phyloP scores from a whole-genome alignment of 2,888 invertebrate species.

The Brenthis ino region DNA sequence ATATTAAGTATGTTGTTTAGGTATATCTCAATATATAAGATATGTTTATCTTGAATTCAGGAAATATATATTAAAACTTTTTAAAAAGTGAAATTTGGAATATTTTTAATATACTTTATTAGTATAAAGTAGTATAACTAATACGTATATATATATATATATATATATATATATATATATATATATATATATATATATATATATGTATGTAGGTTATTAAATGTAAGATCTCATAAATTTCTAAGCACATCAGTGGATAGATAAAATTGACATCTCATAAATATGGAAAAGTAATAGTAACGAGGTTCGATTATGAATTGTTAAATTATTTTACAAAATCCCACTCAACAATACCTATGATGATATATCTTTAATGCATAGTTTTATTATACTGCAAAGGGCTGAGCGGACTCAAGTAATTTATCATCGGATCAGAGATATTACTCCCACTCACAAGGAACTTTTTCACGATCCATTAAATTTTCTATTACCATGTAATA shows the following conservation, averaged over 20 bases:
- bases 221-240: not conserved
- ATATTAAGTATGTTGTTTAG: too few species aligned
- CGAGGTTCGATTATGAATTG: not conserved
- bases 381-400: constrained; percentile 28
- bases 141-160: not conserved
- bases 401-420: constrained; percentile 27
- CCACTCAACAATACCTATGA: constrained; percentile 7
- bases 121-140: too few species aligned
- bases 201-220: too few species aligned
- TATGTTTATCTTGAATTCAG: too few species aligned
- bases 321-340: constrained; percentile 14
- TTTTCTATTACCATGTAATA: constrained; percentile 17
- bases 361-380: constrained; percentile 24
- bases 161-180: too few species aligned
- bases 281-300: not conserved
- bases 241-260: not conserved
- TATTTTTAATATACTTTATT: too few species aligned
- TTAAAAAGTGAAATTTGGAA: too few species aligned
- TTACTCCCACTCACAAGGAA: constrained; percentile 21
- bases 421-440: constrained; percentile 32
- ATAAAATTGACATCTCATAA: not conserved
- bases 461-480: constrained; percentile 30
- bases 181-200: too few species aligned
- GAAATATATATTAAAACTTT: too few species aligned
- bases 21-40: too few species aligned